Percentiles rank a stretch among this genome's conserved stretches.
Conservation (phyloP, 2,113 vertebrate genomes). For the Lethenteron camtschaticum region DNA sequence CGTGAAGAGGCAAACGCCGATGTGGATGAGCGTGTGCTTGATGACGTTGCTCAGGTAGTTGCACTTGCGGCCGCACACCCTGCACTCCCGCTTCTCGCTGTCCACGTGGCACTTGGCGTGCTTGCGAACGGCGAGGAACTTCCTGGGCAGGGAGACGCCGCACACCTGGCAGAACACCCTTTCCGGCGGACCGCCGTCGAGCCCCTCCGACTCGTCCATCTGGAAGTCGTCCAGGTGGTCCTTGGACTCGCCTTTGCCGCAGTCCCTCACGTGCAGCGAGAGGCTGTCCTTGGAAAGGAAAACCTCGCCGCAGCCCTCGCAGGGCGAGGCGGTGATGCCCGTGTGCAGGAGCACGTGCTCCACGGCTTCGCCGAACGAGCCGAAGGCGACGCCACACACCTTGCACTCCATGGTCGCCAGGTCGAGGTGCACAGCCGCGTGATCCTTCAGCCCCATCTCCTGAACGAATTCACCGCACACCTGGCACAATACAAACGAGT, state of each 20-base stretch:
- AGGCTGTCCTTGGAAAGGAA: background rate
- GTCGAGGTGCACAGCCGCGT: background rate
- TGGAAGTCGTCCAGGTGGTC: background rate
- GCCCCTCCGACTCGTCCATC: too few species aligned
- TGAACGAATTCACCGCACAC: conserved; percentile 2
- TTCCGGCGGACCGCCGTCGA: background rate
- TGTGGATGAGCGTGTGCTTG: conserved; percentile 4
- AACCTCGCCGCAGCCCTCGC: conserved; percentile 1
- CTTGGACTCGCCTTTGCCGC: background rate
- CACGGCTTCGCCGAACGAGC: background rate
- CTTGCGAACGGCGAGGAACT: conserved; percentile 4
- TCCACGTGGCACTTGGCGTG: conserved; percentile 1
- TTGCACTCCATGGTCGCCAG: background rate
- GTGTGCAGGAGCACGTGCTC: conserved; percentile 2
- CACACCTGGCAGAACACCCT: conserved; percentile 3
- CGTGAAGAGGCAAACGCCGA: conserved; percentile 4
- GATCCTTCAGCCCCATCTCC: background rate
- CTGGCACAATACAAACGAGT: background rate
- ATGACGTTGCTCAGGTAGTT: conserved; percentile 6
- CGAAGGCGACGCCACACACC: background rate
- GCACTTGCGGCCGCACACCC: conserved; percentile 5
- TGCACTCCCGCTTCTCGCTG: conserved; percentile 3
- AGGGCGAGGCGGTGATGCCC: background rate
- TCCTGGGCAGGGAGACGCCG: conserved; percentile 2
- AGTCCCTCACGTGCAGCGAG: conserved; percentile 1